Evolutionary conservation across 2,113 vertebrate genomes (phyloP), one percentile per base, ranked within the genome.

Genomic region (Boulengeromyrus knoepffleri): DNA sequence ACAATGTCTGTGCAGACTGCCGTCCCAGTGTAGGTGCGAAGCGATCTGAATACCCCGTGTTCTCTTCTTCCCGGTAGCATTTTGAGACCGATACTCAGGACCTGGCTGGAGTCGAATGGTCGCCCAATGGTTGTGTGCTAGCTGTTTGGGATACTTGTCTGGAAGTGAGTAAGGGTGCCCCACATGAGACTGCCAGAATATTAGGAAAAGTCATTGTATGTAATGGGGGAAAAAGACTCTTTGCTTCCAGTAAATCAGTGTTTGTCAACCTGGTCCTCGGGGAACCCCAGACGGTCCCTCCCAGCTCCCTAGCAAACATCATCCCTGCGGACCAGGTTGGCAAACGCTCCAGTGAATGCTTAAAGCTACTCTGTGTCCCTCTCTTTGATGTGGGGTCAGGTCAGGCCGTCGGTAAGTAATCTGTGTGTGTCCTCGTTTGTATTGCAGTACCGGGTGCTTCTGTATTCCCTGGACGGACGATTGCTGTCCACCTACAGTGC

Each of bases 51-150:
- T 45, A 1, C 7, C 45, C 27, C 62, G 17, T 39, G 8, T 50
- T 49, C 31, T 10, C 24, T 42, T 88, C 47, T 49, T 47, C n/a
- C 92, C 53, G 83, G 36, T 93, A 99, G 98, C 98, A 99, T 93
- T 99, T 99, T 93, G 97, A 98, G 83, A 97, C 97, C 0, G 98
- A 99, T 90, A 99, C 98, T 0, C 98, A 99, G 91, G 99, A 99
- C 89, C 94, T 99, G 3, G 94, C 96, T 0, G 98, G 98, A 83
- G 94, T 99, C 19, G 97, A 98, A 89, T 99, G 98, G 98, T 98
- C 98, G 90, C 98, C 99, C 0, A 99, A 99, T 1, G 96, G 98
- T 92, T 99, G 98, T 62, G 98, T 99, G 87, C 94, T 99, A 94
- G 98, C 97, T 0, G 97, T 89, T 0, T 99, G 98, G 98, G 99